Evolutionary conservation across 2,113 vertebrate species (phyloP).

Genomic region (Cygnus atratus): DNA sequence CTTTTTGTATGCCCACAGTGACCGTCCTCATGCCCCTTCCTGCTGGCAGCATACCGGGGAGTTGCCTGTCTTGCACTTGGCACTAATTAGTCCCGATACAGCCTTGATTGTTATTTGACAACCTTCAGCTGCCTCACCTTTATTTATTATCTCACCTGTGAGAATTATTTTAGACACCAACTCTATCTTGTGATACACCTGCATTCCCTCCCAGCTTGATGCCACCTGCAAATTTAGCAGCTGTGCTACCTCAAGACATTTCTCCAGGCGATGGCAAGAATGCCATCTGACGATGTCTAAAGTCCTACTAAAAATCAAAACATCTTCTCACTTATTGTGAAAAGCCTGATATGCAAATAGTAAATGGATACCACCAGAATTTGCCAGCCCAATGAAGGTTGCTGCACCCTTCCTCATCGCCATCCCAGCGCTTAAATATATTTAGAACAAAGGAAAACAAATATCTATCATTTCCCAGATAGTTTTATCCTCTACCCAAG

Average conservation of each 20-base stretch:
- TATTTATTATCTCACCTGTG: accelerated
- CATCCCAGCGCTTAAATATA: accelerated
- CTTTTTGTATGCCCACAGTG: accelerated
- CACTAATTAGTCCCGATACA: background rate
- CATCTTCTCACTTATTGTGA: background rate
- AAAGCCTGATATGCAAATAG: background rate
- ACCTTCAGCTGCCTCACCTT: background rate
- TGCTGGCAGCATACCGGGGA: background rate
- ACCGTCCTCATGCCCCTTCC: background rate
- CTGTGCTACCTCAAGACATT: background rate
- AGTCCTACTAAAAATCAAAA: background rate
- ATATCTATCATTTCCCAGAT: background rate
- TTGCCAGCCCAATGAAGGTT: accelerated
- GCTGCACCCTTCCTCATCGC: background rate
- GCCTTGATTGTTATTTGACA: background rate
- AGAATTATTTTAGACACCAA: background rate
- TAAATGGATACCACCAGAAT: accelerated
- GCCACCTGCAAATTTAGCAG: background rate
- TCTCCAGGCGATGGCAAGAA: background rate
- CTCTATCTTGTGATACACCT: background rate
- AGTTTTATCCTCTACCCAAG: background rate
- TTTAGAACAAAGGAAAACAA: background rate
- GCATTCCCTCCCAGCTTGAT: background rate
- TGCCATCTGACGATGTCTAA: accelerated
- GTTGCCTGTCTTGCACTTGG: background rate